These are phyloP conservation scores for Protonemura montana DNA, from an alignment of 2,888 invertebrate genomes.

Conservation along the genomic window DNA sequence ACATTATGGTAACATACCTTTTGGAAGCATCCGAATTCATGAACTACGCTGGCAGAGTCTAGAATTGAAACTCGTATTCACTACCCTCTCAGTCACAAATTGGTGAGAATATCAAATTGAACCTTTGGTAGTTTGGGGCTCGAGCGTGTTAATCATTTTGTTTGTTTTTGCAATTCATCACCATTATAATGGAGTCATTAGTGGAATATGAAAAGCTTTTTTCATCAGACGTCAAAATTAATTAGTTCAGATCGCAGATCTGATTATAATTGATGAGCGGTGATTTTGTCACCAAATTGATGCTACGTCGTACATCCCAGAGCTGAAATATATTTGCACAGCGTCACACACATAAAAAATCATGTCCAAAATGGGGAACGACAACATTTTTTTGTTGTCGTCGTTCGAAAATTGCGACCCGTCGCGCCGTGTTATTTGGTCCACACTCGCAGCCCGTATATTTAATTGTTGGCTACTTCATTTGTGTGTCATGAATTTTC, in stretches of 20 bases:
- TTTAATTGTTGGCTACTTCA: conserved; percentile 38
- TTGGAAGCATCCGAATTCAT: too few relatives aligned
- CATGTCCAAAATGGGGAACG: not conserved
- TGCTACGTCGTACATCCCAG: not conserved
- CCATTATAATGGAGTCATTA: not conserved
- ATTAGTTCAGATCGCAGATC: not conserved
- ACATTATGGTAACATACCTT: too few relatives aligned
- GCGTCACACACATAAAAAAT: not conserved
- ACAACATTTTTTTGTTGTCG: not conserved
- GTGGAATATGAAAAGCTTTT: not conserved
- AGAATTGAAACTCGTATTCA: too few relatives aligned
- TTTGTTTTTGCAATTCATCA: not conserved
- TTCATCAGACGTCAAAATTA: not conserved
- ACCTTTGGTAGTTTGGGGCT: too few relatives aligned
- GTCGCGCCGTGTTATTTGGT: not conserved
- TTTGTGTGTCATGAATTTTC: conserved; percentile 38
- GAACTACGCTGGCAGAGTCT: too few relatives aligned
- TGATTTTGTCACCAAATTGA: not conserved
- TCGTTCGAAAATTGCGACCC: not conserved
- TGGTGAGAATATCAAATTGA: too few relatives aligned
- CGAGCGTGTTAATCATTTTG: not conserved
- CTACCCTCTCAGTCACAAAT: too few relatives aligned
- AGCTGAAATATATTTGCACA: not conserved
- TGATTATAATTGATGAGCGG: not conserved
- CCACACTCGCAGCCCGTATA: conserved; percentile 13